Percentiles rank a stretch among this genome's conserved stretches.
phyloP scores from a whole-genome alignment of 2,797 vertebrate species.

The Forpus xanthops region DNA sequence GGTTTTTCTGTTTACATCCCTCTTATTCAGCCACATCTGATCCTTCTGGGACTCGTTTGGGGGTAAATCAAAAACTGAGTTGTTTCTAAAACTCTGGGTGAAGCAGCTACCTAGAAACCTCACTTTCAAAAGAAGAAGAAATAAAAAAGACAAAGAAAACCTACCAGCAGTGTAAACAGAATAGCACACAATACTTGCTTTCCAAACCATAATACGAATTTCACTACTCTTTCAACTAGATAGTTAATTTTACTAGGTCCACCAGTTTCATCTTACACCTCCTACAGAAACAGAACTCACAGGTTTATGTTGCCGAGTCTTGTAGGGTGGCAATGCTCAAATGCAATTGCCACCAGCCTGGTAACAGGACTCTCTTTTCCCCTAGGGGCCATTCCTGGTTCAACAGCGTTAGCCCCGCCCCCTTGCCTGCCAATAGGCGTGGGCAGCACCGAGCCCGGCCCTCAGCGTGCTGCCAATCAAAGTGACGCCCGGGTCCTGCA shows the following conservation, averaged over 20 bases:
- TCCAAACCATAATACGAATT: neutral
- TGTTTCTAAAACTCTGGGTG: neutral
- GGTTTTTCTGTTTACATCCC: neutral
- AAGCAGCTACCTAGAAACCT: neutral
- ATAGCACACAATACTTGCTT: neutral
- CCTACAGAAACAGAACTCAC: neutral
- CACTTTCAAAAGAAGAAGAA: neutral
- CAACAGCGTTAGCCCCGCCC: neutral
- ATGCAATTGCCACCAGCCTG: neutral
- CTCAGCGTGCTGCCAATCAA: rapidly evolving
- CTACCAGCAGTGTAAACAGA: neutral
- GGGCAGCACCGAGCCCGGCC: rapidly evolving
- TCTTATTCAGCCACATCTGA: neutral
- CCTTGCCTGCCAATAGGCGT: rapidly evolving
- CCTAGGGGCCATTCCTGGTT: neutral
- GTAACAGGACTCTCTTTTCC: neutral
- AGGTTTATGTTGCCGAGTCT: neutral
- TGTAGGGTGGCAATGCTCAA: too few relatives aligned
- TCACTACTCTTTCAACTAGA: neutral
- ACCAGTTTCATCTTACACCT: neutral
- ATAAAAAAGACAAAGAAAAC: neutral
- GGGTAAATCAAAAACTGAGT: neutral
- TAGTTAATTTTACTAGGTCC: neutral
- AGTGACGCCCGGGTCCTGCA: neutral
- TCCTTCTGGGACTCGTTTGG: neutral